Percentiles rank a stretch among this genome's conserved stretches.
These are phyloP conservation scores for Luffia ferchaultella DNA, from an alignment of 2,888 invertebrate species.

Conservation along the genomic window DNA sequence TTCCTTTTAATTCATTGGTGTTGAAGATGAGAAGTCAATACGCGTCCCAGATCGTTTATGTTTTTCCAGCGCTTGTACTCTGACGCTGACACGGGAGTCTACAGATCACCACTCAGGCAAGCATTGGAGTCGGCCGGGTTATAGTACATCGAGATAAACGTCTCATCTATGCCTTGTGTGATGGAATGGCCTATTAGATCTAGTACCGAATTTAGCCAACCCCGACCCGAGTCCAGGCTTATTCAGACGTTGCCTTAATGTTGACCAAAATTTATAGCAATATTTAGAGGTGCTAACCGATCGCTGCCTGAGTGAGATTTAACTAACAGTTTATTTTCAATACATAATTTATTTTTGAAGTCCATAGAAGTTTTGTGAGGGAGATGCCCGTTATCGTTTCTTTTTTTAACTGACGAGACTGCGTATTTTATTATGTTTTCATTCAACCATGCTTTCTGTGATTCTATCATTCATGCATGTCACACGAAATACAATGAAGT, in stretches of 20 bases:
- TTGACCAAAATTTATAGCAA: neutral
- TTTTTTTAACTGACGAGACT: neutral
- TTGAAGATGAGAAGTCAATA: slow-evolving; percentile 38
- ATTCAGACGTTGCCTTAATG: neutral
- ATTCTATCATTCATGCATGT: slow-evolving; percentile 51
- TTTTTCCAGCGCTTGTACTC: slow-evolving; percentile 79
- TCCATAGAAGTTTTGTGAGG: no score
- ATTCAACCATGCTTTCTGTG: slow-evolving; percentile 51
- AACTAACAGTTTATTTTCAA: slow-evolving; percentile 43
- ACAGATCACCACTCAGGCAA: slow-evolving; percentile 82
- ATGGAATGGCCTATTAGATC: slow-evolving; percentile 58
- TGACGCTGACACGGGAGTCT: slow-evolving; percentile 75
- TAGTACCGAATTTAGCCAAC: slow-evolving; percentile 33
- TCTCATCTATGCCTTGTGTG: slow-evolving; percentile 56
- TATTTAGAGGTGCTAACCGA: slow-evolving; percentile 55
- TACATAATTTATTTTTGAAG: slow-evolving; percentile 64
- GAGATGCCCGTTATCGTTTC: no score
- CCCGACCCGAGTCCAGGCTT: neutral
- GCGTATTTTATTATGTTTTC: slow-evolving; percentile 27
- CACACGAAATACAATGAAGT: slow-evolving; percentile 16
- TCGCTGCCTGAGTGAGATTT: slow-evolving; percentile 66
- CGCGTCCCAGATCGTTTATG: slow-evolving; percentile 62
- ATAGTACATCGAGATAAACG: slow-evolving; percentile 60
- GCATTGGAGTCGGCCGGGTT: slow-evolving; percentile 66
- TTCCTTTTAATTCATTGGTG: slow-evolving; percentile 37